Conservation (phyloP, 2,113 vertebrate species). For the Todiramphus saurophagus region DNA sequence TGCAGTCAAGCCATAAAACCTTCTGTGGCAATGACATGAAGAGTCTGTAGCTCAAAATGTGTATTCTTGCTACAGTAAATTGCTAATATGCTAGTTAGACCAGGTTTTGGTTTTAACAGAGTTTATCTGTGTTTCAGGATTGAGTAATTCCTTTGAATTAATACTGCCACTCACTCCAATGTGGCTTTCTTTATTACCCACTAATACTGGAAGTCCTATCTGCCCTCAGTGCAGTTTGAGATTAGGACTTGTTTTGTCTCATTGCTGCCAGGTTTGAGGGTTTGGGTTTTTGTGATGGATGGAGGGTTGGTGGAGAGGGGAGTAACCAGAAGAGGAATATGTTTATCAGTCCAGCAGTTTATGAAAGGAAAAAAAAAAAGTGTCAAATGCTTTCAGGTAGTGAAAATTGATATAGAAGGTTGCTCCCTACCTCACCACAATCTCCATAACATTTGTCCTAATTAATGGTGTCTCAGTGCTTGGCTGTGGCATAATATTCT, state of each 20-base stretch:
- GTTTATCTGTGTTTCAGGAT: neutral
- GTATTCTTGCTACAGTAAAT: neutral
- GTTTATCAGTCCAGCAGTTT: neutral
- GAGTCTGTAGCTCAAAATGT: neutral
- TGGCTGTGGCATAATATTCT: neutral
- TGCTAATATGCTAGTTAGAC: neutral
- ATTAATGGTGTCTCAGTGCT: neutral
- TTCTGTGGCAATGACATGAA: neutral
- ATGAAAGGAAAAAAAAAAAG: neutral
- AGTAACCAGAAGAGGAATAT: neutral
- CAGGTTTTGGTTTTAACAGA: neutral
- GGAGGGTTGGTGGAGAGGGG: accelerated
- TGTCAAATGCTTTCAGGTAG: neutral
- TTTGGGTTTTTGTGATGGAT: neutral
- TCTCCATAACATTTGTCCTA: neutral
- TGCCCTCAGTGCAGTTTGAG: neutral
- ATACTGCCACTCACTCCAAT: neutral
- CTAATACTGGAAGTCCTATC: neutral
- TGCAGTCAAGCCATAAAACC: neutral
- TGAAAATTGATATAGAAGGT: neutral
- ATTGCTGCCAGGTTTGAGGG: neutral
- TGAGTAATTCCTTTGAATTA: neutral
- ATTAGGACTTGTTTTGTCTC: neutral
- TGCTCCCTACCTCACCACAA: neutral
- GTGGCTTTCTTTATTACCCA: neutral